These are phyloP conservation scores for Halcyon malimbica DNA, from an alignment of 2,113 vertebrate species.

Conservation along the genomic window DNA sequence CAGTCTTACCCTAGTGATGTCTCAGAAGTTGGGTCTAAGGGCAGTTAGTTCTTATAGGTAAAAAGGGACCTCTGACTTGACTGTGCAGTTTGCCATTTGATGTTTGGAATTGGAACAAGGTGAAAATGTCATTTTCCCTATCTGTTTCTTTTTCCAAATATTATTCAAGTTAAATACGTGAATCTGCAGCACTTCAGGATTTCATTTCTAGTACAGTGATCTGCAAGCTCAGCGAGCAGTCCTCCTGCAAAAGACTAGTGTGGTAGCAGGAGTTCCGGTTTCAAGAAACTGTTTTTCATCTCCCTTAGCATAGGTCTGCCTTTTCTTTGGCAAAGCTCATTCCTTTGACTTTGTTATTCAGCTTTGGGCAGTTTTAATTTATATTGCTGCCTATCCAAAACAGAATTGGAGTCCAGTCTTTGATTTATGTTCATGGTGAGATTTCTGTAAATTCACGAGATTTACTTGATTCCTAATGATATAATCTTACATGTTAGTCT, in stretches of 20 bases:
- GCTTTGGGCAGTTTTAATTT: background rate
- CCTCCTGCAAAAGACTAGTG: background rate
- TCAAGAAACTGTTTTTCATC: background rate
- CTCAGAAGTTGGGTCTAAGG: background rate
- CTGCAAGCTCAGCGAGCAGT: background rate
- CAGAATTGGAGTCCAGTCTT: background rate
- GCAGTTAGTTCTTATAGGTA: background rate
- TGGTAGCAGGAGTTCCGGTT: background rate
- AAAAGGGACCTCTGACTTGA: background rate
- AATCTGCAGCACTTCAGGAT: background rate
- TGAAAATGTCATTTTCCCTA: background rate
- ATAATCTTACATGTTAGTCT: background rate
- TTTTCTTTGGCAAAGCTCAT: background rate
- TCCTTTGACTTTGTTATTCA: background rate
- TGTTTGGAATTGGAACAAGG: background rate
- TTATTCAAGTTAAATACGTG: background rate
- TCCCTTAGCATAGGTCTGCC: background rate
- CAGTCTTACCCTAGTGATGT: background rate
- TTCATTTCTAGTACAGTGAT: background rate
- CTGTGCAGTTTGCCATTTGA: background rate
- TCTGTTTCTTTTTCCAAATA: background rate
- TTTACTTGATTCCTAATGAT: background rate
- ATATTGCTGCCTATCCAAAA: background rate
- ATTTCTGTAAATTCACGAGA: background rate
- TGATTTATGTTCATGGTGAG: background rate